Conservation (phyloP, 2,113 vertebrate species). For the Chaetops frenatus region DNA sequence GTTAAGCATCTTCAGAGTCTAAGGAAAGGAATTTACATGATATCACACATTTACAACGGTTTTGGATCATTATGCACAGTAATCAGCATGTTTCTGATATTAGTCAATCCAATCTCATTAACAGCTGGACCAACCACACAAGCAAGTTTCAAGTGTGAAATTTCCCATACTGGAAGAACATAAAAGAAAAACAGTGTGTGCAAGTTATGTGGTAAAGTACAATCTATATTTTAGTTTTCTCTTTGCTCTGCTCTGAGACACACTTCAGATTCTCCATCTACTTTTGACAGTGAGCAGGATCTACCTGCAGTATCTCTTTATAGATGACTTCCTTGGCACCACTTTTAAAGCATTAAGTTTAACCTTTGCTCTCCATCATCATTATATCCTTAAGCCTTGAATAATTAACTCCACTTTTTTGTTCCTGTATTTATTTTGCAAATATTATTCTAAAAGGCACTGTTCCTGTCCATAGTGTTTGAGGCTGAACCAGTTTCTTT, state of each 20-base stretch:
- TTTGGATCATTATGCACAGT: background rate
- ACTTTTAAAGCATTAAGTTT: background rate
- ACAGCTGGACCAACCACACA: background rate
- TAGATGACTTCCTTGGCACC: background rate
- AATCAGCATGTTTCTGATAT: background rate
- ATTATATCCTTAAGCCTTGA: background rate
- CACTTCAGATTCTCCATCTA: background rate
- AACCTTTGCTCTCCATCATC: background rate
- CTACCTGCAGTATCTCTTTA: background rate
- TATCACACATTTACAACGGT: background rate
- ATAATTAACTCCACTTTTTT: background rate
- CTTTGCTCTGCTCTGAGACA: background rate
- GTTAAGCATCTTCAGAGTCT: constrained; percentile 96
- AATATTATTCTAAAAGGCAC: background rate
- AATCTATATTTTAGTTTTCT: background rate
- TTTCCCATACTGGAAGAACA: background rate
- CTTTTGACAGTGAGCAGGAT: background rate
- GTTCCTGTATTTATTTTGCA: background rate
- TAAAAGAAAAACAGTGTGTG: background rate
- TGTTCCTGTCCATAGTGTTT: background rate
- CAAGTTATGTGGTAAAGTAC: background rate
- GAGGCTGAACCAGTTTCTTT: background rate
- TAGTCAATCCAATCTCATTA: background rate
- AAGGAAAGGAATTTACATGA: background rate
- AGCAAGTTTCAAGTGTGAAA: background rate